Base-by-base conservation (phyloP, 2,888 invertebrate species). In the Nematopogon swammerdamellus region DNA sequence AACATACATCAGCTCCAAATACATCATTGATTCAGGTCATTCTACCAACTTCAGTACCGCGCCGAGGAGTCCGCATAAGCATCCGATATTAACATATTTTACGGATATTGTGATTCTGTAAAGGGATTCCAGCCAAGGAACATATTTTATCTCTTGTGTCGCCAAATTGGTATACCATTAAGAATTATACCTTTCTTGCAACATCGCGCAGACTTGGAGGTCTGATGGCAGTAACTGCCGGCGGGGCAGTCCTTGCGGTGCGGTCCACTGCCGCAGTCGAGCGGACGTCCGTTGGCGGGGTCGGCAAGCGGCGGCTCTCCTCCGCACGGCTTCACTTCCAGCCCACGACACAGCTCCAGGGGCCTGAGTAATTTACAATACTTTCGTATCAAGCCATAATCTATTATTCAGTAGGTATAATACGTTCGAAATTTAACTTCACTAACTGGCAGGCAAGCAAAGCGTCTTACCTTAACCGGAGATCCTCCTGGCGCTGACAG, bases 201-300 rank as follows among this genome's bases (percentile, higher is more conserved):
- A 65, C 95, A 95, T 50, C 91, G 84, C 46, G 92, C 89, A 57
- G 90, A 89, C 59, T 88, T 85, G 45, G 87, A 75, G 0, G 91
- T 91, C 61, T 90, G 89, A 67, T 94, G 94, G 63, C 94, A 95
- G 67, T 92, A 94, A 63, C 88, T 89, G 56, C 88, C 89, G 16
- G 87, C 85, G 0, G 94, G 94, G 61, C 95, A 94, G 63, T 89
- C 89, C 61, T 86, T 86, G 25, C 90, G 77, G 54, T 86, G 84
- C 0, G 88, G 87, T 0, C 90, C 91, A 50, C 86, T 88, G 19
- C 90, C 90, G 62, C 94, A 95, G 68, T 91, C 88, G 60, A 90
- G 82, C 51, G 91, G 91, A 47, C 82, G 81, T 4, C 86, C 87
- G 8, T 87, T 85, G 3, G 63, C 69, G 1, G 83, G 74, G 60